phyloP scores from a whole-genome alignment of 2,797 vertebrate genomes.

The Tamandua tetradactyla region DNA sequence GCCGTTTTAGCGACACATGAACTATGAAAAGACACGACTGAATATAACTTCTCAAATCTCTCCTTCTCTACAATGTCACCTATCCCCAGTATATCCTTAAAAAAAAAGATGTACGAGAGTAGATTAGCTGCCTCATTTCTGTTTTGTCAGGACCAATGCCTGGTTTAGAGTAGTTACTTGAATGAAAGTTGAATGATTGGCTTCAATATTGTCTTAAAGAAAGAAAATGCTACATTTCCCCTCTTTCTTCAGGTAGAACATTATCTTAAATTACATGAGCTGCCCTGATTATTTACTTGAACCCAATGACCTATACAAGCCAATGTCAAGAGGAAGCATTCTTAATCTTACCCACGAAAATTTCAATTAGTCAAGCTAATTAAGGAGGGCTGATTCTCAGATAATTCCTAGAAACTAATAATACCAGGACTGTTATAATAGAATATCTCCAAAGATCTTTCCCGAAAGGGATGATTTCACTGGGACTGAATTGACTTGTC shows the following conservation, averaged over 20 bases:
- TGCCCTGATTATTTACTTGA: constrained; percentile 38
- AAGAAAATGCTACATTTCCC: background rate
- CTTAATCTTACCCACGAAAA: constrained; percentile 51
- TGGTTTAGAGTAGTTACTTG: background rate
- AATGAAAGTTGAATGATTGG: background rate
- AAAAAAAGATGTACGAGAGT: background rate
- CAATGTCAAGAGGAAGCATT: constrained; percentile 62
- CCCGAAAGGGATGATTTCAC: constrained; percentile 32
- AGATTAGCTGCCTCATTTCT: background rate
- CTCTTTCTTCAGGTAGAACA: background rate
- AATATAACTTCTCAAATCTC: background rate
- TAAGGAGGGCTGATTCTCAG: constrained; percentile 56
- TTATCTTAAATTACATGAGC: constrained; percentile 40
- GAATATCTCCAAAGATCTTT: constrained; percentile 39
- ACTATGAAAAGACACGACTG: background rate
- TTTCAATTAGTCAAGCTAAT: constrained; percentile 73
- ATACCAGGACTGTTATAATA: constrained; percentile 50
- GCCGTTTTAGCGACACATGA: background rate
- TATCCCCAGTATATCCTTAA: background rate
- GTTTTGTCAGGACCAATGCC: background rate
- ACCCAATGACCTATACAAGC: constrained; percentile 43
- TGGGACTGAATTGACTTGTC: background rate
- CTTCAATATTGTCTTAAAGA: background rate
- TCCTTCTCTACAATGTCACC: background rate
- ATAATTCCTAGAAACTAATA: constrained; percentile 67